phyloP scores from a whole-genome alignment of 2,113 vertebrate genomes.

The Mobula birostris region DNA sequence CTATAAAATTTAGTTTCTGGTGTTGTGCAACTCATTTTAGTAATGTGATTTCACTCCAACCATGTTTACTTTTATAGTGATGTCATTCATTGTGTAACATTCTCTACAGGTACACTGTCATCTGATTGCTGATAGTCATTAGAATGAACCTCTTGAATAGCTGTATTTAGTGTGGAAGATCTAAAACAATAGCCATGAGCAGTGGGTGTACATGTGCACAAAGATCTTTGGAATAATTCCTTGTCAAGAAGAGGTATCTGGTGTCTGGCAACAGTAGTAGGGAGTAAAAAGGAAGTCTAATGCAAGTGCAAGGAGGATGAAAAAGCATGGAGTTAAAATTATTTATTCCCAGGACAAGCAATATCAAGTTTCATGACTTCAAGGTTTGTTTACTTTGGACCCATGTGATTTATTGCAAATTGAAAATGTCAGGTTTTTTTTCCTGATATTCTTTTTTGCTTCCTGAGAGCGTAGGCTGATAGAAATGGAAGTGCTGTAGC shows the following conservation, averaged over 20 bases:
- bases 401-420: neutral
- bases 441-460: neutral
- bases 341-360: neutral
- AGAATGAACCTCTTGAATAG: neutral
- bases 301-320: neutral
- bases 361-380: neutral
- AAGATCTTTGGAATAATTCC: neutral
- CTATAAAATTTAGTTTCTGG: slow-evolving; percentile 19
- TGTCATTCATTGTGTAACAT: neutral
- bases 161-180: neutral
- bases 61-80: neutral
- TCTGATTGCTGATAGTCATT: neutral
- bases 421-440: neutral
- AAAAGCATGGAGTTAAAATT: neutral
- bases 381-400: neutral
- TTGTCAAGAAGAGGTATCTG: neutral
- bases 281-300: neutral
- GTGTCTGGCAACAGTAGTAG: neutral
- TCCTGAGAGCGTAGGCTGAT: neutral
- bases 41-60: neutral
- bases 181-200: neutral
- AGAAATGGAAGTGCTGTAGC: neutral
- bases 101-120: too few species aligned
- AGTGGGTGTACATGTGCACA: neutral
- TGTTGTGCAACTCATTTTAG: neutral